These are phyloP conservation scores for Drosophila lutescens DNA, from an alignment of 2,888 invertebrate species.

Conservation along the genomic window DNA sequence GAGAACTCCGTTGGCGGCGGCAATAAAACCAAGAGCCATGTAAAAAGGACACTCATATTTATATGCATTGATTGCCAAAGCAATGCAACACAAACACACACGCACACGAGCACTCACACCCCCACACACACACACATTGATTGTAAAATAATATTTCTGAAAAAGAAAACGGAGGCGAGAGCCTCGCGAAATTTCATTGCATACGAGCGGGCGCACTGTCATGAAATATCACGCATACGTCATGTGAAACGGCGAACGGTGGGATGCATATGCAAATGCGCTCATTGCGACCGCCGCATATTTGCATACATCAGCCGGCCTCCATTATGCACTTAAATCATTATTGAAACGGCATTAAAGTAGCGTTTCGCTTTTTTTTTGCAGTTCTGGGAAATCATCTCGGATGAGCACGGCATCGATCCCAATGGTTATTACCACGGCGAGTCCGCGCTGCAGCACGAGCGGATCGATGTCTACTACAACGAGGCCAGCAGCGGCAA, in stretches of 20 bases:
- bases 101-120: conserved; percentile 11
- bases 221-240: conserved; percentile 50
- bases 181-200: conserved; percentile 41
- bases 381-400: conserved; percentile 92
- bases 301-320: conserved; percentile 34
- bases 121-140: conserved; percentile 56
- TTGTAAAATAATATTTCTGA: conserved; percentile 75
- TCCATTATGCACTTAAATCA: conserved; percentile 28
- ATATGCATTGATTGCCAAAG: conserved; percentile 80
- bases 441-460: conserved; percentile 89
- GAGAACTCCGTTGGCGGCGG: conserved; percentile 36
- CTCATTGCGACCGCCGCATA: conserved; percentile 22
- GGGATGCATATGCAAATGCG: conserved; percentile 26
- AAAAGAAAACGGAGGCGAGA: conserved; percentile 27
- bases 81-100: conserved; percentile 64
- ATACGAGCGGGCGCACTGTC: conserved; percentile 31
- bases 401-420: conserved; percentile 92
- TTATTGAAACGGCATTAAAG: conserved; percentile 25
- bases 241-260: conserved; percentile 13
- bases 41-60: conserved; percentile 78
- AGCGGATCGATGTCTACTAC: conserved; percentile 92
- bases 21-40: conserved; percentile 72
- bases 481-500: conserved; percentile 89
- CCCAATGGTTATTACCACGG: conserved; percentile 90
- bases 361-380: conserved; percentile 62